Evolutionary conservation across 2,888 invertebrate species (phyloP), one percentile per base, ranked within the genome.

Genomic region (Atethmia centrago): DNA sequence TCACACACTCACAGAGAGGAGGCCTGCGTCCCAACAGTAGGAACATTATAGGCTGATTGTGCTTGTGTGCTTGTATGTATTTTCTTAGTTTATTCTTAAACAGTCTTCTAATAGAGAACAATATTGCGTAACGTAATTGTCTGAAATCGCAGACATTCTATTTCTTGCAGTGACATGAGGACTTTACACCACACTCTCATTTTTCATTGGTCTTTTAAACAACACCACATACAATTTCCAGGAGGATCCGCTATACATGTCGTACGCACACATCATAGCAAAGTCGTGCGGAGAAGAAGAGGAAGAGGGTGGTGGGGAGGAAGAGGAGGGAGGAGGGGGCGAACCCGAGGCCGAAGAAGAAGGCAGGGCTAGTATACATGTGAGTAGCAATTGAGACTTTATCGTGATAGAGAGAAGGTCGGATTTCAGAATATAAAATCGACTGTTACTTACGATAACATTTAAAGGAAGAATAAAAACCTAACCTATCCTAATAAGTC

Each of bases 221-320:
- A 42, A 59, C 7, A 25, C 19, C 36, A 25, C 36, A 7, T 12
- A n/a, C 14, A 10, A 12, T 51, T 79, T 73, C 4, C 96, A 98
- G 94, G 99, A 99, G 92, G 99, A 99, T 96, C 97, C 97, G 0
- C 96, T 99, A 8, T 99, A 99, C 94, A 99, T 99, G 98, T 98
- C 99, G 3, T 99, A 99, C 92, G 99, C 99, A 0, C 98, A 99
- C 93, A 99, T 99, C 76, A 99, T 99, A 93, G 99, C 99, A 3
- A 99, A 99, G 93, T 99, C 99, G 0, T 99, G 99, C 90, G 99
- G 99, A 3, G 99, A 99, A 90, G 99, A 99, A 92, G 99, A 99
- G 87, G 99, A 99, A 90, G 99, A 99, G 90, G 99, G 98, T 0
- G 99, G 98, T 8, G 99, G 98, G 3, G 99, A 98, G 79, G 98